Base-by-base conservation (phyloP, 2,797 vertebrate genomes). In the Chelonia mydas region DNA sequence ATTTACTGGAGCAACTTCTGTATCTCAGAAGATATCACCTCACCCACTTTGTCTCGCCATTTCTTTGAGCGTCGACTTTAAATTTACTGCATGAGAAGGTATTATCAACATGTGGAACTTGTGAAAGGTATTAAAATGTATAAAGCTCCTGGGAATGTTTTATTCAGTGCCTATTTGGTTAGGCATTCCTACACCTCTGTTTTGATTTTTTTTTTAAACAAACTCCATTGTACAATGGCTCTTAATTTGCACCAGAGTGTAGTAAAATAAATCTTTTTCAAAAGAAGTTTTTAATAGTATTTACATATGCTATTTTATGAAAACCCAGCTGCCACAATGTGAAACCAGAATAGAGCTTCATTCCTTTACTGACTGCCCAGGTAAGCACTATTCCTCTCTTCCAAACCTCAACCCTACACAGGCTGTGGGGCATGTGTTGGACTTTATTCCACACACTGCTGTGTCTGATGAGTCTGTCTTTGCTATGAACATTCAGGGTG, bases 51-150 rank as follows among this genome's bases (percentile, higher is more conserved):
- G n/a, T 72, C 16, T 72, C 17, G 3, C n/a, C n/a, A 72, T 72
- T 72, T 72, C 83, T 95, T 76, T 90, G 83, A 83, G 76, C 0
- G 5, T 94, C 85, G 94, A 85, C 4, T 91, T 89, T 83, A 68
- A 83, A 83, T 45, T 37, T 86, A 25, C 61, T 96, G 90, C 95
- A 90, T 93, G 83, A 61, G 93, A 91, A 94, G 95, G 91, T 96
- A 96, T 96, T 96, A 94, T 96, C 95, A 93, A 95, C 84, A 31
- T 92, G 53, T 57, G 87, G 59, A 92, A 96, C 59, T 88, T 95
- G 94, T 86, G 95, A 97, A 96, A 90, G 6, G 1, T 74, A 51
- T 86, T 95, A 61, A 65, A 65, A 65, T n/a, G 15, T 65, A n/a
- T 65, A 83, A 95, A 95, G 65, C 79, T 49, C 81, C 89, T 53